Conservation (phyloP, 1,140 invertebrate species). For the Lordiphosa clarofinis region DNA sequence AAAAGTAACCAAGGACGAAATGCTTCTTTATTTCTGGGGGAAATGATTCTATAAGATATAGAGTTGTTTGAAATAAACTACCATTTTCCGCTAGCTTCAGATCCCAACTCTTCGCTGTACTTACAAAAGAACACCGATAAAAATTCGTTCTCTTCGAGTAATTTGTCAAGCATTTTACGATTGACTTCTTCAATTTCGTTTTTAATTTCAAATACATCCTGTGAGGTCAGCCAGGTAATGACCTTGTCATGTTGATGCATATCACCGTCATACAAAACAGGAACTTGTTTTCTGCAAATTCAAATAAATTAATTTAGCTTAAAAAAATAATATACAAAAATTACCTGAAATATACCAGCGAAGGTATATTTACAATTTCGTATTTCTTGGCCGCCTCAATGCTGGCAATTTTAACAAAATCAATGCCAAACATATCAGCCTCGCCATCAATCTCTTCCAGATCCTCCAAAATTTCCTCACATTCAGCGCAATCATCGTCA, state of each 20-base stretch:
- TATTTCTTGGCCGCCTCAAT: constrained; percentile 90
- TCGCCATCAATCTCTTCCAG: constrained; percentile 96
- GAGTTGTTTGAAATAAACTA: too few relatives aligned
- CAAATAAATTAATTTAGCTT: not conserved
- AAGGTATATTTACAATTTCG: constrained; percentile 90
- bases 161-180: constrained; percentile 95
- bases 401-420: constrained; percentile 96
- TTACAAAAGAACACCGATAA: constrained; percentile 97
- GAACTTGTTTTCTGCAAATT: constrained; percentile 85
- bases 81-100: too few relatives aligned
- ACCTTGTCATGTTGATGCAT: constrained; percentile 92
- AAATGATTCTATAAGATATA: too few relatives aligned
- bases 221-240: constrained; percentile 93
- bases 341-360: constrained; percentile 91
- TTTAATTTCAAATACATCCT: constrained; percentile 97
- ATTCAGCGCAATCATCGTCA: constrained; percentile 94
- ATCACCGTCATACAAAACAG: constrained; percentile 95
- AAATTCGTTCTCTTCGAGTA: constrained; percentile 96
- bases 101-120: constrained; percentile 70
- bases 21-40: too few relatives aligned
- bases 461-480: constrained; percentile 91
- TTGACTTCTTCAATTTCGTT: constrained; percentile 98
- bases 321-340: not conserved
- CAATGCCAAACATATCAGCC: constrained; percentile 94
- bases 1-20: too few relatives aligned